phyloP scores from a whole-genome alignment of 2,113 vertebrate species.

The Leptosomus discolor region DNA sequence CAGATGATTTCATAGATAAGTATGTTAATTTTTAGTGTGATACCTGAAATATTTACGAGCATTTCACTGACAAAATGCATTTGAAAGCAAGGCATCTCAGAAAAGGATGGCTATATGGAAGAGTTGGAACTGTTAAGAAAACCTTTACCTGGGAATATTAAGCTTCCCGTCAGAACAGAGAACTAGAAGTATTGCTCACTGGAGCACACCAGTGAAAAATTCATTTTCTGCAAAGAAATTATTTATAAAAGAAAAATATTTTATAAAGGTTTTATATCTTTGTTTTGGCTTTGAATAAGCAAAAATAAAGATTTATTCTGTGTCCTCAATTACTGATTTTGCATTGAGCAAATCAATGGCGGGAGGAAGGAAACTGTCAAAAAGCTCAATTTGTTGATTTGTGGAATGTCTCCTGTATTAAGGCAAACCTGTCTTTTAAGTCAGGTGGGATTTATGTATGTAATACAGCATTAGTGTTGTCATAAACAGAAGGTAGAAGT shows the following conservation, averaged over 20 bases:
- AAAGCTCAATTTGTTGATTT: neutral
- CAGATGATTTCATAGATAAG: conserved; percentile 99
- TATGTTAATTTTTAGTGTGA: conserved; percentile 60
- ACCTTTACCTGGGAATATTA: neutral
- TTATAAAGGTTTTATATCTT: neutral
- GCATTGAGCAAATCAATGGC: neutral
- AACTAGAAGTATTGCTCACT: neutral
- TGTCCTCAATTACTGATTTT: neutral
- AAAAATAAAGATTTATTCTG: neutral
- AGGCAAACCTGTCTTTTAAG: neutral
- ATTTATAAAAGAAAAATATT: neutral
- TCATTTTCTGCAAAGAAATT: neutral
- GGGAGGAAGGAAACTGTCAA: neutral
- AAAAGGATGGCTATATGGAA: neutral
- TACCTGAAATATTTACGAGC: neutral
- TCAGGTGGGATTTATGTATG: neutral
- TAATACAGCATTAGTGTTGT: neutral
- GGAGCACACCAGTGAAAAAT: neutral
- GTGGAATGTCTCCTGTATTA: neutral
- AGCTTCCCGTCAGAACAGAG: neutral
- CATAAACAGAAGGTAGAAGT: neutral
- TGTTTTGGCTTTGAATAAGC: neutral
- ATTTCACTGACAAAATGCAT: neutral
- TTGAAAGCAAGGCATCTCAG: neutral
- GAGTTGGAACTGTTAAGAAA: neutral